phyloP scores from a whole-genome alignment of 1,140 invertebrate genomes.

The Andrena cerasifolii region DNA sequence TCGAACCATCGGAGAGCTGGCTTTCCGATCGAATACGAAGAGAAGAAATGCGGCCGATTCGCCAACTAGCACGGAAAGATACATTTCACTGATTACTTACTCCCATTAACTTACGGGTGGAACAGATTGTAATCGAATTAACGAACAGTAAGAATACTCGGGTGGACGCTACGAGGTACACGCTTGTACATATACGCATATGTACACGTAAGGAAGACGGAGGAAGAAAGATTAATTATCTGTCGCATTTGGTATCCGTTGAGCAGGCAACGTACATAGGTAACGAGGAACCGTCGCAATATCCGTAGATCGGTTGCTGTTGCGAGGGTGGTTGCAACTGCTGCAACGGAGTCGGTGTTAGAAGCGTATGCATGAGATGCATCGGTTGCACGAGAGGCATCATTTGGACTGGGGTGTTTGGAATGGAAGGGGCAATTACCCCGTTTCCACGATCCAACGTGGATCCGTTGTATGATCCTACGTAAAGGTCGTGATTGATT shows the following conservation, averaged over 20 bases:
- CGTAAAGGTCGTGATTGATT: constrained; percentile 78
- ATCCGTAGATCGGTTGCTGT: constrained; percentile 78
- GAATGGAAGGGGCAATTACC: constrained; percentile 33
- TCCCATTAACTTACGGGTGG: too few relatives aligned
- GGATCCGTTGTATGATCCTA: constrained; percentile 78
- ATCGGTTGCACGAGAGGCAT: constrained; percentile 75
- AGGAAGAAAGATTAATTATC: constrained; percentile 61
- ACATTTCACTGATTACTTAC: too few relatives aligned
- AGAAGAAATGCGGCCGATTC: too few relatives aligned
- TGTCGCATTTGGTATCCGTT: constrained; percentile 77
- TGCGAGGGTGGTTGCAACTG: constrained; percentile 15
- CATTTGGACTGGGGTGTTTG: constrained; percentile 75
- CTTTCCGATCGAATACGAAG: too few relatives aligned
- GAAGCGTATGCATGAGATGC: constrained; percentile 69
- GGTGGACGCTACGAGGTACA: too few relatives aligned
- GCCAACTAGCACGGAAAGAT: too few relatives aligned
- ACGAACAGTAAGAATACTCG: too few relatives aligned
- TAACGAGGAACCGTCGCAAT: constrained; percentile 76
- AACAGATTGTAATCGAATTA: too few relatives aligned
- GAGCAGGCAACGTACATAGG: constrained; percentile 76
- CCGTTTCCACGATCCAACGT: constrained; percentile 73
- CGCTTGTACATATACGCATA: too few relatives aligned
- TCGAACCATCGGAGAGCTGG: too few relatives aligned
- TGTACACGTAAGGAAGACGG: background rate
- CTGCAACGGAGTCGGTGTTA: background rate